Evolutionary conservation across 53 echinoderm and acorn worm genomes (phyloP).

Genomic region (Echinarachnius parma): DNA sequence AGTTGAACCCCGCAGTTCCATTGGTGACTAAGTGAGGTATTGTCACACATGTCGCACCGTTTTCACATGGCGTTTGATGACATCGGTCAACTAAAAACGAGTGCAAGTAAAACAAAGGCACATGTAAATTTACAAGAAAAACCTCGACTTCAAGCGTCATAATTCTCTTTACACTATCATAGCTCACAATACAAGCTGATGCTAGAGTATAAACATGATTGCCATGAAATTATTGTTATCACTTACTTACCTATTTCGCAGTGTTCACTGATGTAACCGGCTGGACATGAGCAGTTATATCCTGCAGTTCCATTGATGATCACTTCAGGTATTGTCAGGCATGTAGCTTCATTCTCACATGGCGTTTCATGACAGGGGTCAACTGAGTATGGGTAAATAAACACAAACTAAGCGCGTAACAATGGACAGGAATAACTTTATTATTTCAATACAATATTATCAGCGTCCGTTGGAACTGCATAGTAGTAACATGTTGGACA

Average conservation of each 20-base stretch:
- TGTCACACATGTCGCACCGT: background rate
- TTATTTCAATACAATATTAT: too few species aligned
- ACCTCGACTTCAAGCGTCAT: too few species aligned
- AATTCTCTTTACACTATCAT: too few species aligned
- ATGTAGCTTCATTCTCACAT: background rate
- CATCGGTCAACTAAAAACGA: background rate
- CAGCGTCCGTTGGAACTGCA: too few species aligned
- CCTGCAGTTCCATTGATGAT: constrained; percentile 2
- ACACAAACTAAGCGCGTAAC: too few species aligned
- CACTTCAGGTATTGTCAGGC: background rate
- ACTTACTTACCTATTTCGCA: constrained; percentile 61
- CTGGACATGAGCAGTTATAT: constrained; percentile 49
- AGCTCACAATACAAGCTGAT: too few species aligned
- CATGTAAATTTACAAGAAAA: too few species aligned
- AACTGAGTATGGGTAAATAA: too few species aligned
- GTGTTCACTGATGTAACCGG: constrained; percentile 42
- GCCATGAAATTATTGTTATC: too few species aligned
- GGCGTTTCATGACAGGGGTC: background rate
- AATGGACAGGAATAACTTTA: too few species aligned
- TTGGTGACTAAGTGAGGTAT: background rate
- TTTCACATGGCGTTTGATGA: background rate
- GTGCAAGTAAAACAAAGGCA: background rate
- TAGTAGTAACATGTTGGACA: too few species aligned
- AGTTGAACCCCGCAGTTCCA: background rate
- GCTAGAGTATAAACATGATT: background rate